phyloP scores from a whole-genome alignment of 1,140 invertebrate genomes.

The Drosophila fuyamai region DNA sequence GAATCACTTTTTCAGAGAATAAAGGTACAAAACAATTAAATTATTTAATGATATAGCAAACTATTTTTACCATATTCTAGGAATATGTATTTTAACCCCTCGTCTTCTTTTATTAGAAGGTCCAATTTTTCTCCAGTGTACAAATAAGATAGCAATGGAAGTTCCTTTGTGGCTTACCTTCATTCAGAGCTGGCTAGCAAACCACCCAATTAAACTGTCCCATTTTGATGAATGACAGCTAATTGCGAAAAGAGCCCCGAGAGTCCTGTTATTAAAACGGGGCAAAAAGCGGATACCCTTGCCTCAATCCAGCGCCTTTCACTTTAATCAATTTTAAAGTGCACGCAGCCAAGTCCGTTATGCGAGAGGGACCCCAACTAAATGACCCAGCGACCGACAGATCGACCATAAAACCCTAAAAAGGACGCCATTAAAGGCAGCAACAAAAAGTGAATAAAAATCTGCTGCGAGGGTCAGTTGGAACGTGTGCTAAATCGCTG shows the following conservation, averaged over 20 bases:
- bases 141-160: neutral
- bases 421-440: constrained; percentile 67
- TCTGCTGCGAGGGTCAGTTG: constrained; percentile 40
- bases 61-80: neutral
- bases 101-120: neutral
- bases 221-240: constrained; percentile 72
- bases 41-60: neutral
- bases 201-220: constrained; percentile 33
- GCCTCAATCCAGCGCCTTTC: constrained; percentile 53
- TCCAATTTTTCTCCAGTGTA: neutral
- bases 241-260: constrained; percentile 61
- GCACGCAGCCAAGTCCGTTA: constrained; percentile 52
- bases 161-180: constrained; percentile 5
- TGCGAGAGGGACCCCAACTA: constrained; percentile 40
- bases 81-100: neutral
- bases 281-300: constrained; percentile 42
- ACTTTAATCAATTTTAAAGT: constrained; percentile 73
- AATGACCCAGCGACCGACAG: constrained; percentile 19
- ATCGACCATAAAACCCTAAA: constrained; percentile 58
- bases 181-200: constrained; percentile 2
- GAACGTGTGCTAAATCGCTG: constrained; percentile 70
- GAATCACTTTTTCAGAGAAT: no score
- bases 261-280: constrained; percentile 64
- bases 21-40: no score
- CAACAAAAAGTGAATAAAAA: constrained; percentile 25